phyloP scores from a whole-genome alignment of 2,113 vertebrate genomes.

The Pygoscelis adeliae region DNA sequence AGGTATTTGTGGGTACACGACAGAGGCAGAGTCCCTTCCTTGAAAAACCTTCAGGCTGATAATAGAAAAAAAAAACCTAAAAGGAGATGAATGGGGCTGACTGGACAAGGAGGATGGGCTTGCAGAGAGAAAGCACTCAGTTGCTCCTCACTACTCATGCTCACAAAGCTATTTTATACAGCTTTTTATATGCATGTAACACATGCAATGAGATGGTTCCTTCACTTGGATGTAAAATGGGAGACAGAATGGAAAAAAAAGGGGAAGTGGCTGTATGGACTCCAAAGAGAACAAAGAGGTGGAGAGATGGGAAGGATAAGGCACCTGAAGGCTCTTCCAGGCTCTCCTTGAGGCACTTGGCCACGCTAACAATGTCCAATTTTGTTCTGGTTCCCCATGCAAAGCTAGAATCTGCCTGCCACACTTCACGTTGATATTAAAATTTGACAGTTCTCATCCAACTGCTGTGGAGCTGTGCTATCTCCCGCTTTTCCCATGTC shows the following conservation, averaged over 20 bases:
- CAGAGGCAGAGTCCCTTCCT: background rate
- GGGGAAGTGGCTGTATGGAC: background rate
- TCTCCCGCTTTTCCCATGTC: background rate
- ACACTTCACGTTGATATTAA: background rate
- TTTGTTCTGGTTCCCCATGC: background rate
- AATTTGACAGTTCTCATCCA: background rate
- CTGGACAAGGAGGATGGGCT: background rate
- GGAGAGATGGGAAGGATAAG: background rate
- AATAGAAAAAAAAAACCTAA: background rate
- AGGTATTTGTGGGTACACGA: background rate
- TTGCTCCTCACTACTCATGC: background rate
- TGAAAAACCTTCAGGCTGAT: background rate
- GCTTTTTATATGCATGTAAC: background rate
- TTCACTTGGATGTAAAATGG: background rate
- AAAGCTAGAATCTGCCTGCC: background rate
- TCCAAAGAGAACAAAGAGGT: background rate
- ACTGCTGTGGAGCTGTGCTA: fast-evolving
- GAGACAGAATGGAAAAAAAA: background rate
- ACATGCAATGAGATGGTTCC: background rate
- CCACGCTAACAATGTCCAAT: background rate
- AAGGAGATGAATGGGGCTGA: background rate
- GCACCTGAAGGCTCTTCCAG: background rate
- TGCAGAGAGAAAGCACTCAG: background rate
- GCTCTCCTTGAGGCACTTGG: background rate
- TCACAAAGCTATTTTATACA: background rate